Conservation (phyloP, 2,888 invertebrate genomes). For the Pristionchus arcanus region DNA sequence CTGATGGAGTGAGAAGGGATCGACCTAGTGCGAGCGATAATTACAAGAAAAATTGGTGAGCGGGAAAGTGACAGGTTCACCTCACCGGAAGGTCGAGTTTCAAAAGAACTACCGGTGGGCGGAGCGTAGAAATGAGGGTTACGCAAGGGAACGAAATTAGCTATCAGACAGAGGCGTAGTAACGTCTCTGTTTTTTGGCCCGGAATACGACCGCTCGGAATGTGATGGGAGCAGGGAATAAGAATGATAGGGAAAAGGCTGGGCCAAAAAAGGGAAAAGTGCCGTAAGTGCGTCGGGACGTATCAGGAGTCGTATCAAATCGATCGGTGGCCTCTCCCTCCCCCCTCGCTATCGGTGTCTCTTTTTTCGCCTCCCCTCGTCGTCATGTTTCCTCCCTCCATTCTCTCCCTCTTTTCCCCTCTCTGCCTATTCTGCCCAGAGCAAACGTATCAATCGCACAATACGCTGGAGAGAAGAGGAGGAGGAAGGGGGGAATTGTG, state of each 20-base stretch:
- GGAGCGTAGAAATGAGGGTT: not conserved
- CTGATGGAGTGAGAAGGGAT: not conserved
- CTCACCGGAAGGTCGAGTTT: not conserved
- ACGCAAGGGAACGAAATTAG: not conserved
- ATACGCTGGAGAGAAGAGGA: conserved; percentile 16
- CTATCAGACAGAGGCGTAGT: not conserved
- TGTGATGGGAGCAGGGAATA: too few relatives aligned
- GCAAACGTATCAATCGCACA: conserved; percentile 51
- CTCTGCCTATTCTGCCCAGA: conserved; percentile 42
- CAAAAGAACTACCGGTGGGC: not conserved
- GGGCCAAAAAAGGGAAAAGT: too few relatives aligned
- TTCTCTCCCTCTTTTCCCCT: not conserved
- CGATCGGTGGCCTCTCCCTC: conserved; percentile 16
- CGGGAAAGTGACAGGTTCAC: not conserved
- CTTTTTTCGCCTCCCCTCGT: conserved; percentile 35
- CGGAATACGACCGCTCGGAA: too few relatives aligned
- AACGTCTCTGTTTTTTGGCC: too few relatives aligned
- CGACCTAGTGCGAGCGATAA: conserved; percentile 23
- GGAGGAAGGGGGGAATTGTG: not conserved
- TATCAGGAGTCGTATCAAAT: conserved; percentile 32
- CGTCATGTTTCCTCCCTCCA: conserved; percentile 15
- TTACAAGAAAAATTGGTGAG: not conserved
- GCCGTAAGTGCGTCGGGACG: not conserved
- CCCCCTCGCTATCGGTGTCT: not conserved
- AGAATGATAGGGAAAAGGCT: too few relatives aligned